Conservation (phyloP, 2,113 vertebrate species). For the Microtus montanus region DNA sequence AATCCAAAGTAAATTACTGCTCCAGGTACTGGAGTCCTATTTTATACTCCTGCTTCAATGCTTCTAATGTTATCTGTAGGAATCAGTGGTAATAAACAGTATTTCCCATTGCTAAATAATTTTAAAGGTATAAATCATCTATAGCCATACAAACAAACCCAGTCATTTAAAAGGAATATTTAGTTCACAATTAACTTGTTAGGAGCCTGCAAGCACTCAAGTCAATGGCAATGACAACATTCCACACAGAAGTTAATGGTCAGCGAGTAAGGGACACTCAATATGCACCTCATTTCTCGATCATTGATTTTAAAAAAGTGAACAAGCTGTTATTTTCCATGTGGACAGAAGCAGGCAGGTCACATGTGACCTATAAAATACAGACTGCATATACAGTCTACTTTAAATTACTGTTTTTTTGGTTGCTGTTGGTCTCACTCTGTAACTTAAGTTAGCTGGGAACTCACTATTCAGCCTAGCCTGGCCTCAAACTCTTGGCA, state of each 20-base stretch:
- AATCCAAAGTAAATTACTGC: not conserved
- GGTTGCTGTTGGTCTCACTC: not conserved
- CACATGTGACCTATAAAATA: slow-evolving; percentile 35
- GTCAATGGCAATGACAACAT: not conserved
- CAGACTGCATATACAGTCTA: not conserved
- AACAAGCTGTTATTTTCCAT: slow-evolving; percentile 19
- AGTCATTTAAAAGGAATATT: not conserved
- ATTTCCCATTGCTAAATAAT: not conserved
- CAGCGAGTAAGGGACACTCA: not conserved
- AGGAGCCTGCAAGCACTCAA: not conserved
- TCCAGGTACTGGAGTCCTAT: not conserved
- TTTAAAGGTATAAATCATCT: not conserved
- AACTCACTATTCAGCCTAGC: not conserved
- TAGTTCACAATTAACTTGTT: not conserved
- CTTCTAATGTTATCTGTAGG: not conserved
- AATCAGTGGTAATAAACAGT: not conserved
- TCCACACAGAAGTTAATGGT: not conserved
- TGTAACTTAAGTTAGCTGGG: not conserved
- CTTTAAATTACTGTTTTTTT: not conserved
- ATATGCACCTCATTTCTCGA: not conserved
- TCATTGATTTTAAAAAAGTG: not conserved
- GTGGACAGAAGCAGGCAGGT: not conserved
- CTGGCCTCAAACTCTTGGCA: not conserved
- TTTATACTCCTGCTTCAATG: not conserved
- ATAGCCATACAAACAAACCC: not conserved